A percentile compares a stretch with the other conserved stretches of the same genome.
Conservation (phyloP, 1,140 invertebrate genomes). For the Zaprionus kolodkinae region DNA sequence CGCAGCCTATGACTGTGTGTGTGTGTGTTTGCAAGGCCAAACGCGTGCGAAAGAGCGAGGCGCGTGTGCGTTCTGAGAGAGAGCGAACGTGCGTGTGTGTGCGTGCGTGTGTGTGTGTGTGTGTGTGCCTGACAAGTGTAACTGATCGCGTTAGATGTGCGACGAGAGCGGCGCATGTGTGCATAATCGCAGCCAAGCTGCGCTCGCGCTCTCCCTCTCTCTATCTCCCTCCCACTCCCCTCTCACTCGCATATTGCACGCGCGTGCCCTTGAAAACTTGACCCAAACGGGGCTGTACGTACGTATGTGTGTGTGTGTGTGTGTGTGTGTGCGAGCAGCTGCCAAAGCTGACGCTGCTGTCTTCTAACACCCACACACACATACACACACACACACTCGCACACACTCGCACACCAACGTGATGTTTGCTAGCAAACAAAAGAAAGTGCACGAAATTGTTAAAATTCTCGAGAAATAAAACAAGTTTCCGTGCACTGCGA, state of each 20-base stretch:
- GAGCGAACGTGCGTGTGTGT: slow-evolving; percentile 11
- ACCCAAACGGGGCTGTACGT: slow-evolving; percentile 52
- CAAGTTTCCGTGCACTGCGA: slow-evolving; percentile 41
- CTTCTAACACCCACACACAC: slow-evolving; percentile 1
- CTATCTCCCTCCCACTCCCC: not conserved
- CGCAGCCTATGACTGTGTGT: slow-evolving; percentile 41
- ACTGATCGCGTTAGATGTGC: slow-evolving; percentile 65
- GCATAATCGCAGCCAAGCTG: slow-evolving; percentile 35
- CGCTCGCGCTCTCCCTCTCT: not conserved
- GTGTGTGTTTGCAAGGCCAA: slow-evolving; percentile 69
- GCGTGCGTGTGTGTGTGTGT: slow-evolving; percentile 18
- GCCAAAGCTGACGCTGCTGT: slow-evolving; percentile 49
- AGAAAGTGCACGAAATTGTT: slow-evolving; percentile 82
- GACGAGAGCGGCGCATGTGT: slow-evolving; percentile 34
- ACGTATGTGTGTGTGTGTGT: too few species aligned
- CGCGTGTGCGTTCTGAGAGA: slow-evolving; percentile 15
- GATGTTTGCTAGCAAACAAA: slow-evolving; percentile 79
- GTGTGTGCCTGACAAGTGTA: slow-evolving; percentile 55
- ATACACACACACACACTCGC: not conserved
- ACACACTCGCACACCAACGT: slow-evolving; percentile 14
- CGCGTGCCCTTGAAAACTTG: slow-evolving; percentile 82
- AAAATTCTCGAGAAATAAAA: slow-evolving; percentile 53
- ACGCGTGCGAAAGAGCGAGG: slow-evolving; percentile 65
- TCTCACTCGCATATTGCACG: slow-evolving; percentile 49
- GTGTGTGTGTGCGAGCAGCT: slow-evolving; percentile 27